These are phyloP conservation scores for Syrphus vitripennis DNA, from an alignment of 2,888 invertebrate species.

Conservation along the genomic window DNA sequence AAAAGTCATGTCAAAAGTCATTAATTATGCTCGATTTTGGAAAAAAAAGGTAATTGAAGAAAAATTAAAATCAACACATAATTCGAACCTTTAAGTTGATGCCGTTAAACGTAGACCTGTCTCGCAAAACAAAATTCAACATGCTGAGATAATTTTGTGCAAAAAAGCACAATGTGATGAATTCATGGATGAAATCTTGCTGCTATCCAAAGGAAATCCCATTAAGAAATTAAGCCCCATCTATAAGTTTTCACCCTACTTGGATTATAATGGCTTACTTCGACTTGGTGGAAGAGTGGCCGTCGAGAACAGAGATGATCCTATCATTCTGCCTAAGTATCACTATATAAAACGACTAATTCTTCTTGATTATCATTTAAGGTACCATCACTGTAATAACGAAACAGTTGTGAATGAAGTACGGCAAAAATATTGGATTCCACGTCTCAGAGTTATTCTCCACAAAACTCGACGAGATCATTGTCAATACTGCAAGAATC, in stretches of 20 bases:
- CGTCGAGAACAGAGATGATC: neutral
- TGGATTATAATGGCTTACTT: neutral
- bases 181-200: conserved; percentile 4
- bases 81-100: neutral
- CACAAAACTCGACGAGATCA: neutral
- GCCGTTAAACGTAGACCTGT: no score
- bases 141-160: no score
- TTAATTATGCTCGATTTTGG: neutral
- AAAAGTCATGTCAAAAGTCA: neutral
- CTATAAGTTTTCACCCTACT: conserved; percentile 2
- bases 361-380: conserved; percentile 9
- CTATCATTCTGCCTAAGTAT: neutral
- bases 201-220: neutral
- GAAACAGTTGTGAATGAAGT: neutral
- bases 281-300: neutral
- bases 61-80: neutral
- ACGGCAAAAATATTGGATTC: conserved; percentile 8
- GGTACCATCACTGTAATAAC: neutral
- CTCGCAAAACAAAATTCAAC: no score
- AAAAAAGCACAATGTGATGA: no score
- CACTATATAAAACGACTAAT: neutral
- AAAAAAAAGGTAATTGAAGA: neutral
- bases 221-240: neutral
- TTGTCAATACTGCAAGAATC: neutral
- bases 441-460: conserved; percentile 2